A percentile compares a stretch with the other conserved stretches of the same genome.
phyloP scores from a whole-genome alignment of 2,113 vertebrate genomes.

The Panthera leo region DNA sequence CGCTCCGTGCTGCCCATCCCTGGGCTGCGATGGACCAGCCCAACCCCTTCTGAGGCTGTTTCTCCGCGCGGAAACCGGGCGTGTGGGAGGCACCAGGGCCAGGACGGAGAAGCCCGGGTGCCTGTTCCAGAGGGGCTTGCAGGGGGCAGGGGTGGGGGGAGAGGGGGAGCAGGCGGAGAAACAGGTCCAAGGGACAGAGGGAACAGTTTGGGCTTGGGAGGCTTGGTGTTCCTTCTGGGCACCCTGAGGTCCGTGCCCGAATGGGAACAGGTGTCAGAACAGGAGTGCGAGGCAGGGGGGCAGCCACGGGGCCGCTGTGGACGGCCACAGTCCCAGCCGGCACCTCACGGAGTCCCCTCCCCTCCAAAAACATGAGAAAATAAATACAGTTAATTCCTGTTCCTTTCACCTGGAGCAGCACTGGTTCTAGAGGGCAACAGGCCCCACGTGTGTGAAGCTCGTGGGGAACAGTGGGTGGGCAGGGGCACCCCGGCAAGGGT shows the following conservation, averaged over 20 bases:
- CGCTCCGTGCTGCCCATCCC: neutral
- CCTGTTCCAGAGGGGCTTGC: neutral
- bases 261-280: neutral
- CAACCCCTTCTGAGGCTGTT: neutral
- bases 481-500: neutral
- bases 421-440: no score
- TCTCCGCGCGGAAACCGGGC: neutral
- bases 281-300: neutral
- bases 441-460: no score
- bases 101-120: fast-evolving
- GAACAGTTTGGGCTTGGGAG: no score
- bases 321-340: neutral
- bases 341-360: neutral
- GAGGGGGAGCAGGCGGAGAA: no score
- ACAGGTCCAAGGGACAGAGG: neutral
- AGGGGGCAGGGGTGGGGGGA: no score
- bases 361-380: neutral
- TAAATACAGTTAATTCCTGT: no score
- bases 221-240: no score
- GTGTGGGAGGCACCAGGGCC: neutral
- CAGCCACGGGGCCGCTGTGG: neutral
- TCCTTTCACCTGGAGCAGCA: neutral
- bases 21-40: neutral
- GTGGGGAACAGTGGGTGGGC: neutral
- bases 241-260: neutral